Conservation (phyloP, 2,888 invertebrate genomes). For the Plagodis pulveraria region DNA sequence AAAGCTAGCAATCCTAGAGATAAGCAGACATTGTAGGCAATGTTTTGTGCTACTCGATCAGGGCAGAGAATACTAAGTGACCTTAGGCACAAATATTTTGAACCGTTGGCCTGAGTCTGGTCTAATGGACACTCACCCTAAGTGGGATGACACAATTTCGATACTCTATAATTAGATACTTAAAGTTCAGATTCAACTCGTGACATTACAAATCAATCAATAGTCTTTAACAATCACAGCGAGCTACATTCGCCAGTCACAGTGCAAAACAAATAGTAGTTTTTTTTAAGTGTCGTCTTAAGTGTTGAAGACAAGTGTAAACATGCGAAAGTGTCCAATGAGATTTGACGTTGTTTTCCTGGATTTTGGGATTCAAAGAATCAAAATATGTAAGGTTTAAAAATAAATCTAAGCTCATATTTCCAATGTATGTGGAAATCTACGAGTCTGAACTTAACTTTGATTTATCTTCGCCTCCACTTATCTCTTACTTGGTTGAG, state of each 20-base stretch:
- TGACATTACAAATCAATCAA: slow-evolving; percentile 9
- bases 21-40: too few relatives aligned
- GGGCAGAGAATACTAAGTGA: too few relatives aligned
- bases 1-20: too few relatives aligned
- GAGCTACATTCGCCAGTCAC: neutral
- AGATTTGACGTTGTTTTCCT: neutral
- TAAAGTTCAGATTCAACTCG: slow-evolving; percentile 18
- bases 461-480: too few relatives aligned
- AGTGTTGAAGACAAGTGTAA: neutral
- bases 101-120: too few relatives aligned
- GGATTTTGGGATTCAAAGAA: neutral
- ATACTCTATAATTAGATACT: slow-evolving; percentile 4
- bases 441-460: too few relatives aligned
- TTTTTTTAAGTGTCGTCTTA: neutral
- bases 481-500: too few relatives aligned
- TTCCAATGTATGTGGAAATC: too few relatives aligned
- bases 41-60: too few relatives aligned
- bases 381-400: slow-evolving; percentile 4
- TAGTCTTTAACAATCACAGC: neutral
- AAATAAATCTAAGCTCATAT: neutral
- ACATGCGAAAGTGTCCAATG: neutral
- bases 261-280: neutral
- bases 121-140: neutral
- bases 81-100: too few relatives aligned
- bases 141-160: slow-evolving; percentile 2